These are phyloP conservation scores for Helicoverpa armigera DNA, from an alignment of 1,140 invertebrate genomes.

Conservation along the genomic window DNA sequence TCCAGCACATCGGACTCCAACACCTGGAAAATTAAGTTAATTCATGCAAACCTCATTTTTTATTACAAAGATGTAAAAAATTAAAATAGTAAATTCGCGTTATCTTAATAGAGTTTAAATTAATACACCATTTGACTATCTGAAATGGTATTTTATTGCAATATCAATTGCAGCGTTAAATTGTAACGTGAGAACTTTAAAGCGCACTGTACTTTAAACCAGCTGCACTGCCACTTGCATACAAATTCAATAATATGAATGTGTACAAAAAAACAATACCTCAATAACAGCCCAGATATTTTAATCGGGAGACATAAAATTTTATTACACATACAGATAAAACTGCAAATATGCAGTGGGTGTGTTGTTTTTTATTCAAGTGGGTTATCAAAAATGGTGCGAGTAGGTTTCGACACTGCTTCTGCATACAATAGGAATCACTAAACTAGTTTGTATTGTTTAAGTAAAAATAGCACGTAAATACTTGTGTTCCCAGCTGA, in stretches of 20 bases:
- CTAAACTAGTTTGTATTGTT: background rate
- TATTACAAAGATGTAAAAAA: background rate
- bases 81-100: no score
- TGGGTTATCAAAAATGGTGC: slow-evolving; percentile 11
- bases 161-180: no score
- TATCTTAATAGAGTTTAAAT: no score
- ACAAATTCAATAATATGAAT: background rate
- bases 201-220: no score
- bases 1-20: slow-evolving; percentile 68
- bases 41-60: background rate
- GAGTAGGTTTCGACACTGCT: background rate
- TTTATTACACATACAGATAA: slow-evolving; percentile 30
- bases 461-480: slow-evolving; percentile 12
- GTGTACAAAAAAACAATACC: background rate
- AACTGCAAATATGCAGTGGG: slow-evolving; percentile 4
- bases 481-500: background rate
- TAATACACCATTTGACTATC: no score
- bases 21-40: slow-evolving; percentile 62
- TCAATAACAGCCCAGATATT: background rate
- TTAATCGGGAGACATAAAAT: slow-evolving; percentile 19
- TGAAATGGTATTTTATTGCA: no score
- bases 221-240: background rate
- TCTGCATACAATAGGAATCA: slow-evolving; percentile 30
- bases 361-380: slow-evolving; percentile 23
- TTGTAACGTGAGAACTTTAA: no score